Evolutionary conservation across 2,113 vertebrate genomes (phyloP), one percentile per base, ranked within the genome.

Genomic region (Lynx canadensis): DNA sequence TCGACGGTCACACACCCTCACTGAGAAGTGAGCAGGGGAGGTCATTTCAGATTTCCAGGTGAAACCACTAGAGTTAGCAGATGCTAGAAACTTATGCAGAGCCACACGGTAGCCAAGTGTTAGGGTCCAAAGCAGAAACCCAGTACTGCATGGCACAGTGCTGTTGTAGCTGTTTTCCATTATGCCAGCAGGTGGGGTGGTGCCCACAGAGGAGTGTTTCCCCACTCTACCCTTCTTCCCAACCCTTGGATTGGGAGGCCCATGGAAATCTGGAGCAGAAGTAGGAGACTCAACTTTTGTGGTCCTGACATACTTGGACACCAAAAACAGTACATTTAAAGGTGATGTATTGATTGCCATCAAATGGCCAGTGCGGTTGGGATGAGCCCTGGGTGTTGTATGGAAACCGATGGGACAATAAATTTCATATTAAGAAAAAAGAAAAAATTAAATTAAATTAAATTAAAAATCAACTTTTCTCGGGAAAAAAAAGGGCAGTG

Each of bases 211-310:
- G 5, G 29, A 16, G 8, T 33, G 36, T 8, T 29, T 29, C 10
- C 36, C 0, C 1, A 4, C 23, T 38, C 7, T 14, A 45, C 7
- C 0, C 3, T 36, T 48, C 36, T 63, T 27, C 23, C 65, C 33
- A 57, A 0, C 36, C 9, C 52, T 29, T 63, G 38, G 13, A 3
- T 29, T 27, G 10, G 10, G n/a, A 15, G 5, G 9, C 1, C 1
- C 19, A 25, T 18, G 21, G 12, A 27, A 31, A 15, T 23, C 18
- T 15, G 9, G 27, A 65, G 21, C 38, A 63, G 19, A 79, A 63
- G 45, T 1, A 36, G 5, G 21, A 57, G 18, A 63, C 3, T 74
- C 3, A 2, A 33, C n/a, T 63, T 69, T 45, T 52, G 18, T 65
- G 71, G 60, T 38, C 19, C 11, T 63, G 60, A 66, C 11, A 71